A percentile compares a stretch with the other conserved stretches of the same genome.
phyloP scores from a whole-genome alignment of 2,888 invertebrate genomes.

The Oeneis ivallda region DNA sequence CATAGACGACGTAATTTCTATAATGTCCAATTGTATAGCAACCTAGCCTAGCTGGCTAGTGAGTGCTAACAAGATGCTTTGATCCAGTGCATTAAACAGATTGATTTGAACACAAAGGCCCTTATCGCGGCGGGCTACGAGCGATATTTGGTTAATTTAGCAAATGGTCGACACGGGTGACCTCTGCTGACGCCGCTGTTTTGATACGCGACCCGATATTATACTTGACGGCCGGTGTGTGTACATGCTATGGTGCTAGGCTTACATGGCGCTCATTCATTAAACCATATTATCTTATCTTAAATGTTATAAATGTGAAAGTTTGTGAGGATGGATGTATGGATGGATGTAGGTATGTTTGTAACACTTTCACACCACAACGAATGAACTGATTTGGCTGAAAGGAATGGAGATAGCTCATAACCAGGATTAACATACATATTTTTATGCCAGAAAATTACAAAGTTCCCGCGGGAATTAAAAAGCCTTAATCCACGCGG shows the following conservation, averaged over 20 bases:
- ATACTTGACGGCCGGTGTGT: conserved; percentile 37
- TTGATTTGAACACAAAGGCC: conserved; percentile 22
- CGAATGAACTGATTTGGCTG: no score
- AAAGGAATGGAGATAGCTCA: no score
- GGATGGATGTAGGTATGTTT: no score
- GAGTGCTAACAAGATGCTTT: background rate
- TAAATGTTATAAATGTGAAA: no score
- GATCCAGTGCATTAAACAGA: conserved; percentile 31
- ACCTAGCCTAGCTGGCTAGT: background rate
- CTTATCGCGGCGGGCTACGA: conserved; percentile 31
- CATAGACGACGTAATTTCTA: background rate
- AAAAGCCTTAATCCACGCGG: no score
- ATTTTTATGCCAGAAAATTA: no score
- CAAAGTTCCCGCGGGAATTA: no score
- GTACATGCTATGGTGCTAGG: conserved; percentile 28
- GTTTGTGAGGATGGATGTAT: no score
- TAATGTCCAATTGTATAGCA: background rate
- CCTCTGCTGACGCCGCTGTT: conserved; percentile 32
- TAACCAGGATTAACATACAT: no score
- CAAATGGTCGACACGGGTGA: conserved; percentile 40
- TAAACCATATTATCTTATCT: no score
- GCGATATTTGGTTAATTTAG: conserved; percentile 34
- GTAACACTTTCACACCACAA: no score
- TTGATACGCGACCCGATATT: conserved; percentile 4
- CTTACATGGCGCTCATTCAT: conserved; percentile 35